phyloP scores from a whole-genome alignment of 2,113 vertebrate species.

The Microcebus jonahi region DNA sequence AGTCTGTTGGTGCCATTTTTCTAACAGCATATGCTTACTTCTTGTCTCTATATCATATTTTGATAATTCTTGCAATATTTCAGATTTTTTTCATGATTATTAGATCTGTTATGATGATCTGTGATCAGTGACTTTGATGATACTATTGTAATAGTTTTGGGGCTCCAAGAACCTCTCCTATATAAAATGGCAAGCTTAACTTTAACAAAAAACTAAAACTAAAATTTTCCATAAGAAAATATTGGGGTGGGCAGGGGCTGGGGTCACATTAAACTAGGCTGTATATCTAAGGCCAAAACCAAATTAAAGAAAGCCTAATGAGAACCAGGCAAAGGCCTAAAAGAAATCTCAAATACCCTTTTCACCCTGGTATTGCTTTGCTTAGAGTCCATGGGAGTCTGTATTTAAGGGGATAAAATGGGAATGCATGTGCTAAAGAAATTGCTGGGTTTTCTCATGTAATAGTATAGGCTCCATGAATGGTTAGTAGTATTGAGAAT shows the following conservation, averaged over 20 bases:
- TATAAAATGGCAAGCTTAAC: too few relatives aligned
- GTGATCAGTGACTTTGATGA: too few relatives aligned
- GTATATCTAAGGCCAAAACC: slow-evolving; percentile 30
- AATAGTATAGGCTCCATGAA: not conserved
- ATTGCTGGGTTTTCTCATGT: not conserved
- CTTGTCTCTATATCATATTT: too few relatives aligned
- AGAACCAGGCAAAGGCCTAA: not conserved
- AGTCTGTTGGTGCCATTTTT: too few relatives aligned
- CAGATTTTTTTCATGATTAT: too few relatives aligned
- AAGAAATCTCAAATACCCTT: not conserved
- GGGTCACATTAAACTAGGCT: not conserved
- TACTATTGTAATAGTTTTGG: too few relatives aligned
- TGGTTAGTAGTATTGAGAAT: not conserved
- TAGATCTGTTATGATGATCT: too few relatives aligned
- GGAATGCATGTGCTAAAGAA: not conserved
- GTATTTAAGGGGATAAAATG: slow-evolving; percentile 14
- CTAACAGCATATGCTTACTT: too few relatives aligned
- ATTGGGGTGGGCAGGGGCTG: not conserved
- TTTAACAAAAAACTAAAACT: slow-evolving; percentile 24
- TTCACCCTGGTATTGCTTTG: not conserved
- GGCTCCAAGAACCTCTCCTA: too few relatives aligned
- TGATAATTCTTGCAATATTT: too few relatives aligned
- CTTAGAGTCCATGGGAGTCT: slow-evolving; percentile 8
- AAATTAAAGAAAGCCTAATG: slow-evolving; percentile 35
- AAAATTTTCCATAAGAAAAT: slow-evolving; percentile 46